Percentiles rank a stretch among this genome's conserved stretches.
These are phyloP conservation scores for Pygoscelis antarcticus DNA, from an alignment of 2,113 vertebrate genomes.

Conservation along the genomic window DNA sequence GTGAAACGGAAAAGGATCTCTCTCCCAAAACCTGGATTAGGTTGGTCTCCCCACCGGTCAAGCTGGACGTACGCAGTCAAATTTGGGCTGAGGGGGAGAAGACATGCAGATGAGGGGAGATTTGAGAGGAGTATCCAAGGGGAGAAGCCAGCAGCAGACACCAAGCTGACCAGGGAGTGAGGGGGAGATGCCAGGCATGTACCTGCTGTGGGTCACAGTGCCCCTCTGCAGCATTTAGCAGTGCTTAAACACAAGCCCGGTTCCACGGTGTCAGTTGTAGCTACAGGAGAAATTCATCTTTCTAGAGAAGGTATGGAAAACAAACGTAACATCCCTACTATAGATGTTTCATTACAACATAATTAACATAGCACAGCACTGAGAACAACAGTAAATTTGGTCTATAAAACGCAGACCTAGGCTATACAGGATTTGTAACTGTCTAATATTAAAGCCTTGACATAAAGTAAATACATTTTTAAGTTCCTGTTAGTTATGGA, in stretches of 20 bases:
- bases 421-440: background rate
- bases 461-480: background rate
- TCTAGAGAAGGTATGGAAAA: background rate
- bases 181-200: no score
- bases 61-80: background rate
- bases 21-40: background rate
- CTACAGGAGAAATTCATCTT: background rate
- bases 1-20: background rate
- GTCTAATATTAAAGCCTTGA: background rate
- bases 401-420: background rate
- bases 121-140: background rate
- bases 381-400: background rate
- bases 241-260: background rate
- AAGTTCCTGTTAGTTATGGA: background rate
- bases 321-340: fast-evolving
- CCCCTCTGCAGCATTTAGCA: background rate
- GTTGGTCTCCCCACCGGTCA: fast-evolving
- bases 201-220: background rate
- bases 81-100: background rate
- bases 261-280: fast-evolving
- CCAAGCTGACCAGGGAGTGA: background rate
- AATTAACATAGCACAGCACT: background rate
- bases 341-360: background rate
- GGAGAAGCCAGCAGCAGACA: background rate
- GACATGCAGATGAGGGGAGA: background rate